A percentile compares a stretch with the other conserved stretches of the same genome.
phyloP scores from a whole-genome alignment of 2,888 invertebrate species.

The Plebejus argus region DNA sequence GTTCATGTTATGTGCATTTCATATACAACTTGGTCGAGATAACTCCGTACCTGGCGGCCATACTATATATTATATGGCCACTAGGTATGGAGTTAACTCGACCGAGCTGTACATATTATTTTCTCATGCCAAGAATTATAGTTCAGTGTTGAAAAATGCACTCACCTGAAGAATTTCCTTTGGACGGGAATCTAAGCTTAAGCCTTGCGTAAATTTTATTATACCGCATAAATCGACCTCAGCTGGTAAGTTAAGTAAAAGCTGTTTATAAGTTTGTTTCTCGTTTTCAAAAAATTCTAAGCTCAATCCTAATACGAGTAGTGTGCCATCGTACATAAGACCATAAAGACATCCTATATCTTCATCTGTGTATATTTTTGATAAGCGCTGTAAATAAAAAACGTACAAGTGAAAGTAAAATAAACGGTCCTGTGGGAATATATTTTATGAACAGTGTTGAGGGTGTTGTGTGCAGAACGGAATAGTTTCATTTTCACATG shows the following conservation, averaged over 20 bases:
- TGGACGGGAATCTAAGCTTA: constrained; percentile 81
- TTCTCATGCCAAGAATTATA: not conserved
- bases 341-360: constrained; percentile 88
- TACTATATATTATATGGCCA: no score
- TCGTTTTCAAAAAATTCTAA: constrained; percentile 82
- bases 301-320: constrained; percentile 85
- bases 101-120: not conserved
- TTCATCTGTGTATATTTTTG: constrained; percentile 80
- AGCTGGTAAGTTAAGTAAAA: constrained; percentile 85
- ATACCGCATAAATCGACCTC: constrained; percentile 90
- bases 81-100: no score
- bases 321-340: constrained; percentile 85
- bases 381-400: constrained; percentile 81
- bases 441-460: constrained; percentile 50
- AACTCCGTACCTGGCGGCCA: no score
- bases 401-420: constrained; percentile 16
- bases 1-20: no score
- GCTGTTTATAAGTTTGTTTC: constrained; percentile 71
- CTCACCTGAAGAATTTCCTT: constrained; percentile 81
- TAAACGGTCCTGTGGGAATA: constrained; percentile 33
- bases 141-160: no score
- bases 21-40: no score
- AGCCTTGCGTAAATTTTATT: constrained; percentile 83
- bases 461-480: not conserved
- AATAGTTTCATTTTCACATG: not conserved